phyloP scores from a whole-genome alignment of 2,888 invertebrate species.

The Escarpia spicata region DNA sequence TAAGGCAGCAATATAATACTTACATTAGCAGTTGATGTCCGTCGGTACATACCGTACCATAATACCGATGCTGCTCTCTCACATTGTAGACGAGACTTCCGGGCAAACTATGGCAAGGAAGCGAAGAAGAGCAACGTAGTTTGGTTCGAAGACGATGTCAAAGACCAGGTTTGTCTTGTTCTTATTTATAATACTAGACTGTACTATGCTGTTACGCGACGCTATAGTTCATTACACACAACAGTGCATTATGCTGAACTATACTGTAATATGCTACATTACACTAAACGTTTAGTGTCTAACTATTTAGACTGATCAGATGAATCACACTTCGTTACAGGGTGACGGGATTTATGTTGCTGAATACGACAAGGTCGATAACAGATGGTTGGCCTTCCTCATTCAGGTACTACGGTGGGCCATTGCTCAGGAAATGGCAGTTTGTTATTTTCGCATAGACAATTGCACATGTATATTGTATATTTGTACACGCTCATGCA shows the following conservation, averaged over 20 bases:
- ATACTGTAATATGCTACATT: too few species aligned
- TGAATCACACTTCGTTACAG: background rate
- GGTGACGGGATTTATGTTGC: background rate
- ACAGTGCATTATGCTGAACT: too few species aligned
- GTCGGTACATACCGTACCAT: background rate
- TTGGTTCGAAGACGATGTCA: background rate
- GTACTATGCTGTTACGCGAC: too few species aligned
- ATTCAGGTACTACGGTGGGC: background rate
- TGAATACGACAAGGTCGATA: background rate
- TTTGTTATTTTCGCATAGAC: background rate
- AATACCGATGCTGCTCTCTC: background rate
- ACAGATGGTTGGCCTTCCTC: background rate
- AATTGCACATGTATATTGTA: background rate
- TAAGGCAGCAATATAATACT: background rate
- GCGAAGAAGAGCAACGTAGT: background rate
- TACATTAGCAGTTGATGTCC: background rate
- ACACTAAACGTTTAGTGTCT: background rate
- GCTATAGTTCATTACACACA: too few species aligned
- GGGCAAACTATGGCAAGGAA: background rate
- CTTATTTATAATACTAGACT: background rate
- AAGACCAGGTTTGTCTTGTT: constrained; percentile 3
- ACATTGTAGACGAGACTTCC: background rate
- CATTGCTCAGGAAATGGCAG: background rate
- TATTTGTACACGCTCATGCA: background rate
- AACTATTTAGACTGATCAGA: background rate